Percentiles rank a stretch among this genome's conserved stretches.
These are phyloP conservation scores for Oscarella lobularis DNA, from an alignment of 37 sponge, comb jelly and placozoan genomes.

Conservation along the genomic window DNA sequence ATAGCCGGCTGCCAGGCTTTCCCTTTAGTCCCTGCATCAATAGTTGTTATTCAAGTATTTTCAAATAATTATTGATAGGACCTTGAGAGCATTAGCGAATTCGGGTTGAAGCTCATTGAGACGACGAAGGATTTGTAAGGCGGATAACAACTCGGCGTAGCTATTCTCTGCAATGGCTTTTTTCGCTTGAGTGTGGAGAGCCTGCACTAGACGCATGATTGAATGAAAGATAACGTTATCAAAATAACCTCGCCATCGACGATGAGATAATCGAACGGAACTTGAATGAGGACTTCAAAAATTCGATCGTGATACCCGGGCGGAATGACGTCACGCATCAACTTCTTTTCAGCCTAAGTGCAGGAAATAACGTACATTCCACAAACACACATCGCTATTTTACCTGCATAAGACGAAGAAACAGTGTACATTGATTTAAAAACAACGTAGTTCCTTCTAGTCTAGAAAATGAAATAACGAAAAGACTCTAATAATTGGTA, in stretches of 20 bases:
- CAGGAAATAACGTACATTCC: neutral
- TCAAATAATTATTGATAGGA: no score
- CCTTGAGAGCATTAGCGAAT: slow-evolving; percentile 20
- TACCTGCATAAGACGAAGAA: slow-evolving; percentile 26
- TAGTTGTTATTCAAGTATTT: no score
- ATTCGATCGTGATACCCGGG: slow-evolving; percentile 31
- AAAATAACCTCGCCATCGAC: slow-evolving; percentile 51
- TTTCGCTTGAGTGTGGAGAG: slow-evolving; percentile 14
- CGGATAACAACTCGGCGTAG: slow-evolving; percentile 28
- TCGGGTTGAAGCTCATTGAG: slow-evolving; percentile 33
- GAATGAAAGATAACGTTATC: neutral
- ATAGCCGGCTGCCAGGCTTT: neutral
- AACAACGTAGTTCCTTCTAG: slow-evolving; percentile 21
- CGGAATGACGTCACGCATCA: slow-evolving; percentile 70
- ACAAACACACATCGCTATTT: neutral
- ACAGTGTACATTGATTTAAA: slow-evolving; percentile 8
- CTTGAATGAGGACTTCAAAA: slow-evolving; percentile 35
- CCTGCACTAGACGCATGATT: slow-evolving; percentile 1
- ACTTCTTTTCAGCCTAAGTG: slow-evolving; percentile 43
- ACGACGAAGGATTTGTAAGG: slow-evolving; percentile 39
- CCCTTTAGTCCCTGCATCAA: slow-evolving; percentile 3
- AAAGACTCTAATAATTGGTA: neutral
- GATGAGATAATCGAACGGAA: slow-evolving; percentile 57
- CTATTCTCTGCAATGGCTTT: slow-evolving; percentile 26
- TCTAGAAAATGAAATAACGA: neutral